Evolutionary conservation across 1,140 invertebrate species (phyloP).

Genomic region (Bilobella aurantiaca): DNA sequence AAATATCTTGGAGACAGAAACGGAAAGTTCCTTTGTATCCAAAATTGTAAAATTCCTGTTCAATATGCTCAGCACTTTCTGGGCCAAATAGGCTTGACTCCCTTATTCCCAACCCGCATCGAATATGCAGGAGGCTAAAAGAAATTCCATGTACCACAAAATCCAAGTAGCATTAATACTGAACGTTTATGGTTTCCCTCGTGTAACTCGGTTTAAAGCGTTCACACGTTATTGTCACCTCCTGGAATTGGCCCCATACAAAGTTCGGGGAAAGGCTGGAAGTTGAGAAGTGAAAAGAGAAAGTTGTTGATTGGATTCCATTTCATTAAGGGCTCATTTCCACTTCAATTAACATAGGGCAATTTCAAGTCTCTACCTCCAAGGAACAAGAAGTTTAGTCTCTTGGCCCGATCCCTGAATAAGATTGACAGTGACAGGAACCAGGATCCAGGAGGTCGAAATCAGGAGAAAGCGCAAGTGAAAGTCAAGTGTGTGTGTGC

Average conservation of each 20-base stretch:
- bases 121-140: background rate
- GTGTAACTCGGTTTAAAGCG: no score
- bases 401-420: background rate
- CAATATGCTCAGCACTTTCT: no score
- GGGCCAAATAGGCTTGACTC: no score
- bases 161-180: no score
- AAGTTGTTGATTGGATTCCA: background rate
- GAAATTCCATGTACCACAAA: background rate
- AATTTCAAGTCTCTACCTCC: background rate
- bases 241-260: no score
- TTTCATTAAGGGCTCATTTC: constrained; percentile 2
- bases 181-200: no score
- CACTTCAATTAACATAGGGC: background rate
- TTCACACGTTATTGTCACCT: no score
- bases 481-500: no score
- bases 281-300: background rate
- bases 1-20: no score
- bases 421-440: background rate
- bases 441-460: background rate
- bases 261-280: no score
- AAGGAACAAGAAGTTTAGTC: background rate
- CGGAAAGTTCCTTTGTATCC: no score
- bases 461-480: background rate
- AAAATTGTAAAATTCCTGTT: no score
- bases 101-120: background rate